Evolutionary conservation across 2,113 vertebrate species (phyloP).

Genomic region (Sialia sialis): DNA sequence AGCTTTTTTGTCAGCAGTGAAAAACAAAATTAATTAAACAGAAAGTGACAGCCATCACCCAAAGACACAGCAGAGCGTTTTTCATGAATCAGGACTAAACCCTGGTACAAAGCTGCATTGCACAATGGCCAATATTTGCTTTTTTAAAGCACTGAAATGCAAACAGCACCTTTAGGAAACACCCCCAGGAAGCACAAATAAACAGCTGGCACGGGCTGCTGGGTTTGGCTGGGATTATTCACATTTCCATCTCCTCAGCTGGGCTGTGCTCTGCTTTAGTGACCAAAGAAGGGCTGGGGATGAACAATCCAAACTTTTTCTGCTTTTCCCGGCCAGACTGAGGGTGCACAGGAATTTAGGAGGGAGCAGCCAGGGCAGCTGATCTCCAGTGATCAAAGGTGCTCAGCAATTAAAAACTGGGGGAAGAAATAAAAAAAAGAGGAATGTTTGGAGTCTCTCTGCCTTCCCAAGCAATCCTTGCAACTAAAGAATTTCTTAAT

Average conservation of each 20-base stretch:
- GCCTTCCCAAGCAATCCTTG: background rate
- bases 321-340: background rate
- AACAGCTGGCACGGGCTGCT: background rate
- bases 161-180: background rate
- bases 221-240: background rate
- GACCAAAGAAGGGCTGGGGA: background rate
- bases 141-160: background rate
- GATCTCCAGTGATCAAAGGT: background rate
- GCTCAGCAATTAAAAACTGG: background rate
- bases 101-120: background rate
- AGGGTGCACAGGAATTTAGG: background rate
- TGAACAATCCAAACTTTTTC: background rate
- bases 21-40: background rate
- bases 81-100: background rate
- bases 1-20: background rate
- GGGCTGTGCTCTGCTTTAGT: background rate
- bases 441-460: background rate
- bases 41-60: background rate
- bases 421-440: background rate
- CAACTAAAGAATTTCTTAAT: background rate
- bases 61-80: background rate
- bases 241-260: background rate
- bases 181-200: background rate
- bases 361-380: background rate
- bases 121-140: background rate